phyloP scores from a whole-genome alignment of 2,797 vertebrate species.

The Somateria mollissima region DNA sequence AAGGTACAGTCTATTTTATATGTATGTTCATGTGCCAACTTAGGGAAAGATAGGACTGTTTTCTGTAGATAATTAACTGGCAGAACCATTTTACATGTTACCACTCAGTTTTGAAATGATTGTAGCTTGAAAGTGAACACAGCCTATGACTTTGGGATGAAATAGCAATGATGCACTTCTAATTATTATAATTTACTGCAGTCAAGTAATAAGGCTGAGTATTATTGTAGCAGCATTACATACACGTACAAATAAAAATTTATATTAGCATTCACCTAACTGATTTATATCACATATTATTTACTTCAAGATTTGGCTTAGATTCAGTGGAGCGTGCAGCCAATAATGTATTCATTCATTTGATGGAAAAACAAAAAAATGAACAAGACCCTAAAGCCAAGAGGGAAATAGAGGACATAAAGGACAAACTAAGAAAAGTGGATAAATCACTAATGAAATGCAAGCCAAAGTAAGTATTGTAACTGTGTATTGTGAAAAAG shows the following conservation, averaged over 20 bases:
- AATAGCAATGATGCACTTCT: neutral
- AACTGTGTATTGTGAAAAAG: neutral
- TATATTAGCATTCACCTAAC: neutral
- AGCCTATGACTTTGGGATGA: neutral
- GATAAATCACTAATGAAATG: neutral
- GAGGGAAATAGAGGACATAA: neutral
- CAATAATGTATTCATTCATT: neutral
- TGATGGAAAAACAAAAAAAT: neutral
- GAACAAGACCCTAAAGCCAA: neutral
- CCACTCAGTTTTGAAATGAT: neutral
- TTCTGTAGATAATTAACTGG: neutral
- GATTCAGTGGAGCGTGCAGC: neutral
- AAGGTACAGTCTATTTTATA: neutral
- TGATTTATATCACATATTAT: neutral
- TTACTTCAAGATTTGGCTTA: conserved; percentile 34
- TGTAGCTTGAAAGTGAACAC: neutral
- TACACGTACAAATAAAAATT: neutral
- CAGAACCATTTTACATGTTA: neutral
- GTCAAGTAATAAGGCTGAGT: neutral
- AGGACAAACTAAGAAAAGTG: neutral
- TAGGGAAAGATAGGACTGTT: neutral
- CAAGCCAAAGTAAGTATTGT: conserved; percentile 20
- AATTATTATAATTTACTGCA: neutral
- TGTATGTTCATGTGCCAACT: neutral
- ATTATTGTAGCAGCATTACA: neutral